phyloP scores from a whole-genome alignment of 2,797 vertebrate species.

The Lycodopsis pacificus region DNA sequence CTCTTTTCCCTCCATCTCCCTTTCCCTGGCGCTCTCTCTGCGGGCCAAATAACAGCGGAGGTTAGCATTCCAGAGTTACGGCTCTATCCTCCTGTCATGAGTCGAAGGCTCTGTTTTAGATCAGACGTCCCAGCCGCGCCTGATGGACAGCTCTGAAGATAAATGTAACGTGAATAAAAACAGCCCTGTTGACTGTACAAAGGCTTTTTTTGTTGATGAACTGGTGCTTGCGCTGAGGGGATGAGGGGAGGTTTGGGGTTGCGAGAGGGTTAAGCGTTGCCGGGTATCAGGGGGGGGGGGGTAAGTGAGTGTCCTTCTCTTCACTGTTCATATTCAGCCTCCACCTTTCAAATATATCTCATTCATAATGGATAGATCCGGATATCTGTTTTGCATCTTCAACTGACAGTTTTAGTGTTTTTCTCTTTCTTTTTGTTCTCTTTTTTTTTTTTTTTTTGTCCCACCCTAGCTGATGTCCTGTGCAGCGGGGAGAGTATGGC shows the following conservation, averaged over 20 bases:
- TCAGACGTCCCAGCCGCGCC: constrained; percentile 73
- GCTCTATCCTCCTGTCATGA: constrained; percentile 80
- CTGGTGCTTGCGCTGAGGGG: constrained; percentile 63
- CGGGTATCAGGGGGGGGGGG: constrained; percentile 26
- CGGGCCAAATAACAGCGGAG: constrained; percentile 82
- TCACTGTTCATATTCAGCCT: constrained; percentile 66
- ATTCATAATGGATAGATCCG: constrained; percentile 85
- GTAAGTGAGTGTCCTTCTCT: constrained; percentile 52
- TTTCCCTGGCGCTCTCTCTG: constrained; percentile 61
- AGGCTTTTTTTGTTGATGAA: constrained; percentile 81
- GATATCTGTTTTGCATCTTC: constrained; percentile 85
- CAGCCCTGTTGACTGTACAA: constrained; percentile 77
- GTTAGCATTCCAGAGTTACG: constrained; percentile 74
- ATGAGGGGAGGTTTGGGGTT: constrained; percentile 43
- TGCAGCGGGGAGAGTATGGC: constrained; percentile 17
- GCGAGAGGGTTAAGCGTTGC: constrained; percentile 69
- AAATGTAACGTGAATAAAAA: constrained; percentile 82
- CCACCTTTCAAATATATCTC: constrained; percentile 81
- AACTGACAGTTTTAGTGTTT: constrained; percentile 80
- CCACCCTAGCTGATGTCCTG: constrained; percentile 24
- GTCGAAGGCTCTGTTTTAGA: constrained; percentile 82
- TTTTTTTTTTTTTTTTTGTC: constrained; percentile 21
- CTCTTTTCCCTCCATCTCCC: constrained; percentile 46
- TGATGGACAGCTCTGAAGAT: constrained; percentile 80
- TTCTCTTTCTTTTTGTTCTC: constrained; percentile 19